Percentiles rank a stretch among this genome's conserved stretches.
Evolutionary conservation across 2,113 vertebrate genomes (phyloP).

Genomic region (Corythoichthys intestinalis): DNA sequence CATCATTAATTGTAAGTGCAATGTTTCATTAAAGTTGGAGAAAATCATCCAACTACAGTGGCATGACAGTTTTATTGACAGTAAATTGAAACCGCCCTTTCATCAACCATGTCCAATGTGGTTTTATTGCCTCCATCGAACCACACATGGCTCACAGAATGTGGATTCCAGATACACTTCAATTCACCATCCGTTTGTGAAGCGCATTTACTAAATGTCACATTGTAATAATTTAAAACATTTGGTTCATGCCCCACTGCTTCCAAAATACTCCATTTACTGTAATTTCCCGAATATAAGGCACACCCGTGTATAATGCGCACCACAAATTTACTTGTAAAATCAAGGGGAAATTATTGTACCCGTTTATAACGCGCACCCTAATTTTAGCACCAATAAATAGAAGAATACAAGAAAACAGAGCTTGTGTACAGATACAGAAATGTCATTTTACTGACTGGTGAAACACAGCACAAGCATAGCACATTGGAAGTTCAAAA

Average conservation of each 20-base stretch:
- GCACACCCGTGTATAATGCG: too few relatives aligned
- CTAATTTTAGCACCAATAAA: too few relatives aligned
- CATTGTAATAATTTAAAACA: neutral
- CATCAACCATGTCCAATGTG: slow-evolving; percentile 3
- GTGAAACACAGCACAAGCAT: too few relatives aligned
- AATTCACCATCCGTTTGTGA: neutral
- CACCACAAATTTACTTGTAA: too few relatives aligned
- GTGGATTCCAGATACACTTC: neutral
- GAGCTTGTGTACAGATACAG: too few relatives aligned
- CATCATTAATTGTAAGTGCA: neutral
- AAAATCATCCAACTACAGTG: neutral
- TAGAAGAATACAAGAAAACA: too few relatives aligned
- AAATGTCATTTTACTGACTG: too few relatives aligned
- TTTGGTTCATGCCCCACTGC: neutral
- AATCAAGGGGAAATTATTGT: too few relatives aligned
- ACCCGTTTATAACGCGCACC: too few relatives aligned
- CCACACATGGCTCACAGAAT: slow-evolving; percentile 4
- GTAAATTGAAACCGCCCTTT: neutral
- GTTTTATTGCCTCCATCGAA: neutral
- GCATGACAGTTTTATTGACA: neutral
- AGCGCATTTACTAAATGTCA: neutral
- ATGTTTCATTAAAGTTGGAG: neutral
- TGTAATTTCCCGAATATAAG: too few relatives aligned
- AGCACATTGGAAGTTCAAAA: too few relatives aligned
- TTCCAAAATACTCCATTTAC: neutral